phyloP scores from a whole-genome alignment of 1,140 invertebrate genomes.

The Andricus grossulariae region DNA sequence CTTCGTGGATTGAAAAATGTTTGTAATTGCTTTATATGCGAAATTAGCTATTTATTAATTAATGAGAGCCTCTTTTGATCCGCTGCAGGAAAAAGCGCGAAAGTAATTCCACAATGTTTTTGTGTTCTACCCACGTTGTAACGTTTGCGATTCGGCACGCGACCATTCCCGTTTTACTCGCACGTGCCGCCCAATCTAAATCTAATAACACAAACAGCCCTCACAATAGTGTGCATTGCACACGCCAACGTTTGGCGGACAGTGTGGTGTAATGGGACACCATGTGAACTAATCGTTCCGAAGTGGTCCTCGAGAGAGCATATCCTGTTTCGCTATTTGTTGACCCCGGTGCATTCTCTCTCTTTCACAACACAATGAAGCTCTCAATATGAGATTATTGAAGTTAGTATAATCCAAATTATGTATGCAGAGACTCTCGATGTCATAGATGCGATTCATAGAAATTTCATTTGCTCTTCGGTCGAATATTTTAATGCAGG shows the following conservation, averaged over 20 bases:
- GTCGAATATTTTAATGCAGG: no score
- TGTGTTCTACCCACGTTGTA: constrained; percentile 49
- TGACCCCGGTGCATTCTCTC: constrained; percentile 48
- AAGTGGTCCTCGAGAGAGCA: constrained; percentile 63
- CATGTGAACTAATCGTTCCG: constrained; percentile 73
- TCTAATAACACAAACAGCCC: constrained; percentile 73
- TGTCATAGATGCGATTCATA: no score
- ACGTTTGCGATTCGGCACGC: constrained; percentile 63
- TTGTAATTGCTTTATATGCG: no score
- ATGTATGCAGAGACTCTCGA: no score
- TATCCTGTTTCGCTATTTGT: constrained; percentile 69
- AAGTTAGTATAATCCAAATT: not conserved
- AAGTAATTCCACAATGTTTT: constrained; percentile 36
- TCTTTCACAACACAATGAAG: constrained; percentile 14
- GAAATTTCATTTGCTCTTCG: no score
- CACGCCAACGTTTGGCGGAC: constrained; percentile 48
- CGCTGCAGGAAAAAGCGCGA: not conserved
- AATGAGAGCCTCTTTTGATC: constrained; percentile 5
- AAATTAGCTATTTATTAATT: not conserved
- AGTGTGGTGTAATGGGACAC: constrained; percentile 66
- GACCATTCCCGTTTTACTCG: constrained; percentile 47
- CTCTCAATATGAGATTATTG: constrained; percentile 7
- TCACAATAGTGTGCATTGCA: constrained; percentile 59
- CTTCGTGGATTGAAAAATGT: no score
- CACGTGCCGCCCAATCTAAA: constrained; percentile 71